A percentile compares a stretch with the other conserved stretches of the same genome.
Conservation (phyloP, 2,797 vertebrate genomes). For the Cryptoprocta ferox region DNA sequence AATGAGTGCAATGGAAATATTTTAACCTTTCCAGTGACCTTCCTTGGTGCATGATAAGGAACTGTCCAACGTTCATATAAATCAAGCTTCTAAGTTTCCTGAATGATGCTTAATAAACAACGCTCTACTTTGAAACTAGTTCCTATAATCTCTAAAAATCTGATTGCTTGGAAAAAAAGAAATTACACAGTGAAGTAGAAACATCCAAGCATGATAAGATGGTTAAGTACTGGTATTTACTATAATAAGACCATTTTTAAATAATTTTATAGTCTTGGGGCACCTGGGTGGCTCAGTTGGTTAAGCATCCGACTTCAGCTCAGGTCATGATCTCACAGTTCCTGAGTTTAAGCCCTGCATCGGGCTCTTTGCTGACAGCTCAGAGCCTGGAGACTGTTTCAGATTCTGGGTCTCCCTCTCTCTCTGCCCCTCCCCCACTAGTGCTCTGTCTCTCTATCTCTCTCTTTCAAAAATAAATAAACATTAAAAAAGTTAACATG, state of each 20-base stretch:
- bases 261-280: neutral
- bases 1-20: slow-evolving; percentile 19
- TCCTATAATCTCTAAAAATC: neutral
- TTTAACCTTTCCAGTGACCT: slow-evolving; percentile 44
- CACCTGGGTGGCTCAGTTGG: no score
- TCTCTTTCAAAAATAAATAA: no score
- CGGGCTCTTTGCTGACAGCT: no score
- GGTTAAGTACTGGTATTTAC: neutral
- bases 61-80: slow-evolving; percentile 39
- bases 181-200: slow-evolving; percentile 23
- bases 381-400: no score
- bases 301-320: no score
- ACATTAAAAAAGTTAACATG: neutral
- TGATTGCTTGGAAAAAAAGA: slow-evolving; percentile 8
- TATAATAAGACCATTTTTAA: neutral
- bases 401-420: no score
- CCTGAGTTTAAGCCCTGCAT: no score
- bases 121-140: slow-evolving; percentile 11
- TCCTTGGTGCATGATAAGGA: slow-evolving; percentile 29
- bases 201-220: neutral
- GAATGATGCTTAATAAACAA: slow-evolving; percentile 10
- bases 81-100: slow-evolving; percentile 8
- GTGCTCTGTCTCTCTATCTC: no score
- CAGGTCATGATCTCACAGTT: no score
- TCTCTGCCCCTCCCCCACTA: no score